phyloP scores from a whole-genome alignment of 2,888 invertebrate species.

The Scaeva pyrastri region DNA sequence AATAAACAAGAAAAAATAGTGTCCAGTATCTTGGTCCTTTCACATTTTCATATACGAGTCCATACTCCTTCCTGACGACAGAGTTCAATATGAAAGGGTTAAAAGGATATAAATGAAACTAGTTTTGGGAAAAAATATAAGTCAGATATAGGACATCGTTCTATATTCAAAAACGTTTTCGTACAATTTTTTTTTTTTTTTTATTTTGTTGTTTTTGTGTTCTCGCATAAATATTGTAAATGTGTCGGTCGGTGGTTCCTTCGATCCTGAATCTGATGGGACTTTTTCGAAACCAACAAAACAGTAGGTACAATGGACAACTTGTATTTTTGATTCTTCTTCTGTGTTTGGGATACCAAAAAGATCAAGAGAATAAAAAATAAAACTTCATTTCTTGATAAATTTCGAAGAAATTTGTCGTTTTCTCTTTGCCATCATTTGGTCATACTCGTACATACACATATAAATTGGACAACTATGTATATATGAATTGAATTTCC shows the following conservation, averaged over 20 bases:
- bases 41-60: not conserved
- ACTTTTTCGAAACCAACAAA: conserved; percentile 5
- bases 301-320: conserved; percentile 1
- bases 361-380: not conserved
- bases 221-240: conserved; percentile 22
- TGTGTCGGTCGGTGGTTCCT: not conserved
- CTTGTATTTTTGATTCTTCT: conserved; percentile 18
- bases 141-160: conserved; percentile 39
- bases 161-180: conserved; percentile 56
- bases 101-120: conserved; percentile 51
- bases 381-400: too few relatives aligned
- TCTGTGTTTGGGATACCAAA: too few relatives aligned
- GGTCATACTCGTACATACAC: not conserved
- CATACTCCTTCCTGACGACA: not conserved
- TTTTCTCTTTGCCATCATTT: not conserved
- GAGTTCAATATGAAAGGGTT: conserved; percentile 49
- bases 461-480: too few relatives aligned
- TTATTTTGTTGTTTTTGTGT: not conserved
- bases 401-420: not conserved
- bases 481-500: not conserved
- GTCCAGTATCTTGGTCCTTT: not conserved
- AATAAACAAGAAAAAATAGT: not conserved
- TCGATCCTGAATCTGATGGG: too few relatives aligned
- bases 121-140: conserved; percentile 43
- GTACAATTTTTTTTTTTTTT: conserved; percentile 17